phyloP scores from a whole-genome alignment of 1,140 invertebrate species.

The Asobara japonica region DNA sequence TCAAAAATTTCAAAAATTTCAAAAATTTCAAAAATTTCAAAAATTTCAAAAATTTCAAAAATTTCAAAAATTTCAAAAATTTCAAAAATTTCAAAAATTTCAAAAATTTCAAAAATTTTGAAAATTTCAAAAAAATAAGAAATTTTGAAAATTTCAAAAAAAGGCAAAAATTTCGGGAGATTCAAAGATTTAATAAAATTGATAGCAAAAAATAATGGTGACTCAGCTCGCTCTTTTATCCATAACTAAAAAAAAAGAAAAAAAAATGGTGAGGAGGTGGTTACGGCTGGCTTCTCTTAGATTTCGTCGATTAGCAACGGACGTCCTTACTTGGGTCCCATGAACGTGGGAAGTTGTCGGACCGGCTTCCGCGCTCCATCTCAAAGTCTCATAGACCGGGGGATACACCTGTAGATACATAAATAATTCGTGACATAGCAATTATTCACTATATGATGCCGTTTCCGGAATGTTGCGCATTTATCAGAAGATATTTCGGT shows the following conservation, averaged over 20 bases:
- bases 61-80: too few relatives aligned
- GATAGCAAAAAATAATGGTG: too few relatives aligned
- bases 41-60: too few relatives aligned
- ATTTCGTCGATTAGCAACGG: conserved; percentile 52
- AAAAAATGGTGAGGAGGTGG: conserved; percentile 12
- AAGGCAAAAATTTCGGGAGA: too few relatives aligned
- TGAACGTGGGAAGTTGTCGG: conserved; percentile 46
- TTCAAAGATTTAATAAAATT: too few relatives aligned
- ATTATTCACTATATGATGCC: neutral
- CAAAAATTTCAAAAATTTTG: too few relatives aligned
- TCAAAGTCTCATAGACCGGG: conserved; percentile 12
- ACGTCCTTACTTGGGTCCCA: conserved; percentile 21
- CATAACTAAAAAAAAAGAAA: neutral
- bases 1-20: too few relatives aligned
- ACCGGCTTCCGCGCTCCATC: conserved; percentile 25
- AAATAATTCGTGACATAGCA: conserved; percentile 7
- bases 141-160: too few relatives aligned
- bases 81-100: too few relatives aligned
- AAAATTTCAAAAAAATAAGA: too few relatives aligned
- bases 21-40: too few relatives aligned
- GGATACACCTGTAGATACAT: conserved; percentile 22
- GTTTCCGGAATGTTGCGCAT: neutral
- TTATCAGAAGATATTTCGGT: neutral
- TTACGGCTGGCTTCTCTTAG: conserved; percentile 47
- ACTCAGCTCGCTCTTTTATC: too few relatives aligned